Base-by-base conservation (phyloP, 2,113 vertebrate species). In the Coreoperca whiteheadi region DNA sequence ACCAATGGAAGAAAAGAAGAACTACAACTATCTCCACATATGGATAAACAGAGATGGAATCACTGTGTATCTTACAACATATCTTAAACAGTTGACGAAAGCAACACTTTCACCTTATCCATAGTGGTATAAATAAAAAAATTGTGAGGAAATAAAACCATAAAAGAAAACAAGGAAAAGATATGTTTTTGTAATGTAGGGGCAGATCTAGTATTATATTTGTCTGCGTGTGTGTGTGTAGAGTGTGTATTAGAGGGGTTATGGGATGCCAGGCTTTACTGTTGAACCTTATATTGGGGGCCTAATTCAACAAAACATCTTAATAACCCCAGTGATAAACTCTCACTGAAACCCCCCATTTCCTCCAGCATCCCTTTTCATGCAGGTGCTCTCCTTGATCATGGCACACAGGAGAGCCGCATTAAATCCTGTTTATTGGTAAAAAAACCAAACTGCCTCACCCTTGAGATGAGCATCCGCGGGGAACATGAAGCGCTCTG, bases 361-460 rank as follows among this genome's bases (percentile, higher is more conserved):
- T 90, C 80, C 78, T 81, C 60, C 74, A 59, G 53, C 88, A 73
- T 85, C 79, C 64, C 77, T 89, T 93, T 85, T 76, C 85, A 84
- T 84, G 78, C 80, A 74, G 72, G 64, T 37, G 65, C 77, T 83
- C 77, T 79, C 71, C 82, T 83, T 74, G 86, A 89, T 92, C 68
- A 69, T 21, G 81, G 81, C 69, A 54, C 65, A 37, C 54, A 16
- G 60, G 74, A 86, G 77, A 79, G 80, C 59, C 34, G 71, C 87
- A 91, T 88, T 92, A 91, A 92, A 92, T 92, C 90, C 84, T 82
- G 77, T 94, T 94, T 92, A 92, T 92, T 86, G 77, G 82, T 88
- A 61, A 79, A 61, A 79, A 34, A 89, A 89, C 76, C 86, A 85
- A 92, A 88, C 82, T 69, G 59, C 83, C 79, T 71, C 74, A 72